These are phyloP conservation scores for Magallana gigas DNA, from an alignment of 1,140 invertebrate genomes.

Conservation along the genomic window DNA sequence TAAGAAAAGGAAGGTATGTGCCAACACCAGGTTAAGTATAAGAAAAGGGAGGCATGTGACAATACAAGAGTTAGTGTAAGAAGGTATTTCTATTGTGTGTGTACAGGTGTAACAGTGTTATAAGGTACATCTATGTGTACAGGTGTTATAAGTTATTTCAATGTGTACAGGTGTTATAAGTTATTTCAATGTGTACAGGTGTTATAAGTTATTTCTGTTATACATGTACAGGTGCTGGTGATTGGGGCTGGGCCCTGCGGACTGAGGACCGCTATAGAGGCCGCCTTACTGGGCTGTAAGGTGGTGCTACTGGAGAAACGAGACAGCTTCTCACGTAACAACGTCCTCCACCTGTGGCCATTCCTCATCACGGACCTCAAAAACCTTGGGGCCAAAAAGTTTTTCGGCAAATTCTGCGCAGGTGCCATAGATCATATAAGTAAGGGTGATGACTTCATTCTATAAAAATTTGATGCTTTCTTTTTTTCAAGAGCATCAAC, in stretches of 20 bases:
- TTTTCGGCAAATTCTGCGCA: conserved; percentile 99
- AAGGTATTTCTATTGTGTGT: no score
- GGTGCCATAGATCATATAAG: conserved; percentile 99
- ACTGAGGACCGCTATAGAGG: conserved; percentile 96
- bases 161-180: background rate
- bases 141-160: no score
- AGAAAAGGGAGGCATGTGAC: background rate
- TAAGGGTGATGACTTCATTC: conserved; percentile 73
- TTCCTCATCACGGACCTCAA: conserved; percentile 98
- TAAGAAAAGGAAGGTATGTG: no score
- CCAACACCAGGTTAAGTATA: conserved; percentile 86
- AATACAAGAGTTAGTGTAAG: background rate
- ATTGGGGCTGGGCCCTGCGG: conserved; percentile 98
- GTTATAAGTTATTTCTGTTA: no score
- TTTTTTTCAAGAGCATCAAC: no score
- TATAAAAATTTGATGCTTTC: no score
- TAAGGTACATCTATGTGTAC: no score
- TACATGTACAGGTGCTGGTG: conserved; percentile 83
- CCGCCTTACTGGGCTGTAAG: conserved; percentile 95
- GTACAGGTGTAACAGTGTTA: no score
- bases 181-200: background rate
- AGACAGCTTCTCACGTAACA: conserved; percentile 86
- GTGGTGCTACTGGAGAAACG: conserved; percentile 79
- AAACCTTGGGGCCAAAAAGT: conserved; percentile 97
- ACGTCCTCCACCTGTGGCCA: conserved; percentile 99